These are phyloP conservation scores for Serilophus lunatus DNA, from an alignment of 2,113 vertebrate species.

Conservation along the genomic window DNA sequence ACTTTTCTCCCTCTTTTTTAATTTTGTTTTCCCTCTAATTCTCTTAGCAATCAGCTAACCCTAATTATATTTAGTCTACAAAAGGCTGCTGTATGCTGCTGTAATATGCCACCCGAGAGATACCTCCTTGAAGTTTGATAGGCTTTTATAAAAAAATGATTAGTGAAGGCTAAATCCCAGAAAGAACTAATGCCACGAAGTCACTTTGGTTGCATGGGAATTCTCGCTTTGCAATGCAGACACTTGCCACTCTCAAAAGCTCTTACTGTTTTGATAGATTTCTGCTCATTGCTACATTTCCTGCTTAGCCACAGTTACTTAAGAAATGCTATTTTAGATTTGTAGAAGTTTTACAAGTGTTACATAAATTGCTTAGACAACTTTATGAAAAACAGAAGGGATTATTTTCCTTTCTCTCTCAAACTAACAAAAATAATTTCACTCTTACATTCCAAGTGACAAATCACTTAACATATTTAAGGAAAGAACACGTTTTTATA, in stretches of 20 bases:
- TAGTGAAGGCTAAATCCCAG: not conserved
- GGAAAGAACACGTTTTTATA: not conserved
- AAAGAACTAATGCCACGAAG: conserved; percentile 2
- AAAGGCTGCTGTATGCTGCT: conserved; percentile 33
- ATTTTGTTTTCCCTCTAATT: conserved; percentile 38
- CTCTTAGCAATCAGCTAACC: conserved; percentile 49
- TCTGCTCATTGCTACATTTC: not conserved
- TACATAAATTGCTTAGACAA: not conserved
- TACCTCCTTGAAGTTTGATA: conserved; percentile 63
- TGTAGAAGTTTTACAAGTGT: not conserved
- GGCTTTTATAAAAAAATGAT: conserved; percentile 66
- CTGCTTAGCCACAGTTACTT: not conserved
- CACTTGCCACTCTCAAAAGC: not conserved
- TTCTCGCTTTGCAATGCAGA: not conserved
- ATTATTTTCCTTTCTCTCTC: not conserved
- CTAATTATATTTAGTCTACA: conserved; percentile 56
- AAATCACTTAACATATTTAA: not conserved
- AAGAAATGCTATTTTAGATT: not conserved
- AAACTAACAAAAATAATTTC: not conserved
- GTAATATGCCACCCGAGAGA: conserved; percentile 58
- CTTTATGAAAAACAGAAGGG: not conserved
- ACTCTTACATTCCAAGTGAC: not conserved
- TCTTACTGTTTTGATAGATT: not conserved
- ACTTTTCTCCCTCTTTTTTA: not conserved
- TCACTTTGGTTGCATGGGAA: not conserved